phyloP scores from a whole-genome alignment of 2,888 invertebrate species.

The Argyresthia goedartella region DNA sequence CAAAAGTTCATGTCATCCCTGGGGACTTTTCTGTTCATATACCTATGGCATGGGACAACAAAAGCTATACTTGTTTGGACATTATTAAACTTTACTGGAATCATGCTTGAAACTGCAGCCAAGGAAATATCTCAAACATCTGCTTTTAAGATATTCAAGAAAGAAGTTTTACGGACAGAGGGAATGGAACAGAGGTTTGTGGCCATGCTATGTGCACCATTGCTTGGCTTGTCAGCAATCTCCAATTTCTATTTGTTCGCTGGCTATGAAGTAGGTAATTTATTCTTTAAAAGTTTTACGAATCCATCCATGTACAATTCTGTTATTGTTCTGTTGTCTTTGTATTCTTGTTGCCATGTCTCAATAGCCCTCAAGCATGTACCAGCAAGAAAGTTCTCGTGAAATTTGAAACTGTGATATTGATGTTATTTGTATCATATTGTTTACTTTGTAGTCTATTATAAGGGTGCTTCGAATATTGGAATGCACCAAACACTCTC shows the following conservation, averaged over 20 bases:
- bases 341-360: slow-evolving; percentile 60
- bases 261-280: slow-evolving; percentile 79
- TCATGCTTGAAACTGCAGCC: slow-evolving; percentile 78
- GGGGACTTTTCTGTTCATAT: slow-evolving; percentile 85
- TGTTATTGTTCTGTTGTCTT: slow-evolving; percentile 31
- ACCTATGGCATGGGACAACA: slow-evolving; percentile 91
- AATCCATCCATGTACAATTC: slow-evolving; percentile 28
- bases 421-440: background rate
- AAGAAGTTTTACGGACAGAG: slow-evolving; percentile 39
- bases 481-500: too few species aligned
- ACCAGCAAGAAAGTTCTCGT: slow-evolving; percentile 31
- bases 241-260: slow-evolving; percentile 92
- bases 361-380: slow-evolving; percentile 51
- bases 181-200: slow-evolving; percentile 72
- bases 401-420: background rate
- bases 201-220: slow-evolving; percentile 78
- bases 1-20: slow-evolving; percentile 80
- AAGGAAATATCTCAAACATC: slow-evolving; percentile 54
- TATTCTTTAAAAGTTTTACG: slow-evolving; percentile 74
- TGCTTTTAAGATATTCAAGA: slow-evolving; percentile 53
- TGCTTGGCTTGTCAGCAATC: slow-evolving; percentile 83
- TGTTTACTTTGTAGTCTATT: too few species aligned
- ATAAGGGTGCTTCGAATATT: too few species aligned
- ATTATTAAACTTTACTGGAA: slow-evolving; percentile 85
- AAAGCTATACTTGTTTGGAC: slow-evolving; percentile 87